Conservation (phyloP, 2,888 invertebrate species). For the Brenthis ino region DNA sequence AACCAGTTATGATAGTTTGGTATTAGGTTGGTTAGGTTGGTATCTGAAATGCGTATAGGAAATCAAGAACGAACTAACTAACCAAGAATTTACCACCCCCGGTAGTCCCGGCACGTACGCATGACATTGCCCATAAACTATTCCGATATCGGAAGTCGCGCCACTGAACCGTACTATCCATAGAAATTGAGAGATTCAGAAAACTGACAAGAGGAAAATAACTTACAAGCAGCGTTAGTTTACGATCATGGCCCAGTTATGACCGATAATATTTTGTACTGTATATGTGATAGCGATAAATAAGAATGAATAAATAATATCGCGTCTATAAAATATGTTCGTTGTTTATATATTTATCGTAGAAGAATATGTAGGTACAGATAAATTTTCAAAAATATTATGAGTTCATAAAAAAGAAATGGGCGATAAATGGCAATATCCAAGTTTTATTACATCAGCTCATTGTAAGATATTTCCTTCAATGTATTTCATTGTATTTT, state of each 20-base stretch:
- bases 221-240: slow-evolving; percentile 36
- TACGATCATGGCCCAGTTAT: slow-evolving; percentile 36
- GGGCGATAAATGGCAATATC: background rate
- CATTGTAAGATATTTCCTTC: slow-evolving; percentile 11
- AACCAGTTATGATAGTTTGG: no score
- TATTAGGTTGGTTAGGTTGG: background rate
- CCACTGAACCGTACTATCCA: slow-evolving; percentile 52
- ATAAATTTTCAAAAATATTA: background rate
- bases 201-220: slow-evolving; percentile 47
- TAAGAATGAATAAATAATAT: slow-evolving; percentile 25
- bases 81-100: slow-evolving; percentile 50
- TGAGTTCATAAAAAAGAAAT: background rate
- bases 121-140: slow-evolving; percentile 67
- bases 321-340: background rate
- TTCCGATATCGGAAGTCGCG: slow-evolving; percentile 63
- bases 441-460: slow-evolving; percentile 27
- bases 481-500: slow-evolving; percentile 20
- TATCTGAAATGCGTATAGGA: background rate
- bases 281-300: slow-evolving; percentile 20
- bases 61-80: slow-evolving; percentile 36
- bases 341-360: background rate
- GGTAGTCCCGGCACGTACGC: slow-evolving; percentile 54
- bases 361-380: background rate
- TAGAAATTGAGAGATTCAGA: slow-evolving; percentile 52
- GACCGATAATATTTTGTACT: slow-evolving; percentile 30